Evolutionary conservation across 1,140 invertebrate species (phyloP), one percentile per base, ranked within the genome.

Genomic region (Drosophila rhopaloa): DNA sequence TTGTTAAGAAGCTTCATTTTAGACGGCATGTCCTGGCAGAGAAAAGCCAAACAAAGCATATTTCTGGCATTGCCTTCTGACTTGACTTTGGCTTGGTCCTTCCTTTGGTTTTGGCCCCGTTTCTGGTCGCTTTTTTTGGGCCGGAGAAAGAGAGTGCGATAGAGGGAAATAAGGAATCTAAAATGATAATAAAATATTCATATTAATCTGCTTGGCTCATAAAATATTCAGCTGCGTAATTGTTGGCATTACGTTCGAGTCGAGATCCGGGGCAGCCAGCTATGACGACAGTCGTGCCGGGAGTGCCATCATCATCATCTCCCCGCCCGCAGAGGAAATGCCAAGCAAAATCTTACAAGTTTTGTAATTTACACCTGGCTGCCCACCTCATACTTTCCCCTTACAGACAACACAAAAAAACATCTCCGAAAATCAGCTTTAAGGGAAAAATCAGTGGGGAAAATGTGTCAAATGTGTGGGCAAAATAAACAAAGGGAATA

Each of bases 101-200:
- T 50, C 56, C 61, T 73, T 54, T 65, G 67, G 51, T n/a, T 54
- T 38, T n/a, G 19, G 13, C 24, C 48, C 13, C 37, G 32, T 8
- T 6, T 8, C 5, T 47, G 35, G 10, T 35, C 4, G 7, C 8
- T 2, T 29, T 13, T 29, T 48, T n/a, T 9, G 6, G 16, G 50
- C 29, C 50, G 44, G 27, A 37, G 8, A 44, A 6, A 51, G 24
- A 16, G 43, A 40, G 9, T 51, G 27, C 11, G 27, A 44, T 27
- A 47, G 37, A 74, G 81, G 62, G 68, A 71, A 81, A 81, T 80
- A 79, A 61, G 70, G 81, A 89, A 75, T 89, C 84, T 88, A 84
- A 90, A 90, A 91, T 91, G 79, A 88, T 90, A 86, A 91, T 91
- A 91, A 91, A 91, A 91, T 90, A 91, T 91, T 91, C 90, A 91